These are phyloP conservation scores for Rhodinocichla rosea DNA, from an alignment of 2,113 vertebrate genomes.

Conservation along the genomic window DNA sequence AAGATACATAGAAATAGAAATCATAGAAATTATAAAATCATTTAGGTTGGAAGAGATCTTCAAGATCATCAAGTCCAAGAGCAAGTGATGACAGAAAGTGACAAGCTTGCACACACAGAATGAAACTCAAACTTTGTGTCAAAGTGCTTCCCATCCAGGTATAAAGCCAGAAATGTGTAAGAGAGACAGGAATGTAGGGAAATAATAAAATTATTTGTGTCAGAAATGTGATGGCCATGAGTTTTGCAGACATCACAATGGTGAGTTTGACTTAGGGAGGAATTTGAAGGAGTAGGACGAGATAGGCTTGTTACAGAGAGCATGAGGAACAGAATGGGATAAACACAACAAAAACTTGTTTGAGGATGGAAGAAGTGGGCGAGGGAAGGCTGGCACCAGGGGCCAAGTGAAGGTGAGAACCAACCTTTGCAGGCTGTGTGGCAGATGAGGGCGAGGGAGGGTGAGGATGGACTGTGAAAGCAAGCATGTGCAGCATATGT, in stretches of 20 bases:
- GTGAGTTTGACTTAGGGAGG: neutral
- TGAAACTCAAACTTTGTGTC: neutral
- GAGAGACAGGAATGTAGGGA: neutral
- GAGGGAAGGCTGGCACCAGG: conserved; percentile 13
- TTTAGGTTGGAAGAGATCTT: neutral
- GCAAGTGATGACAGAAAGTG: neutral
- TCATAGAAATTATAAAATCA: neutral
- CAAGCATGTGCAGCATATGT: neutral
- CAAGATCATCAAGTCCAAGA: neutral
- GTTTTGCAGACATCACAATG: neutral
- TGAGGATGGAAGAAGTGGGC: neutral
- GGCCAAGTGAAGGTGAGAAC: conserved; percentile 10
- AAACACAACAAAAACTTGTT: neutral
- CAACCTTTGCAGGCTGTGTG: neutral
- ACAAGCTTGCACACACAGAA: neutral
- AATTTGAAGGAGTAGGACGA: neutral
- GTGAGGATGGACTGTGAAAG: conserved; percentile 26
- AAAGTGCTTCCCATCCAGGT: neutral
- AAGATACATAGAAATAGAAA: neutral
- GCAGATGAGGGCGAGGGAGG: conserved; percentile 26
- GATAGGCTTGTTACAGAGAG: neutral
- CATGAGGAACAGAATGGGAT: neutral
- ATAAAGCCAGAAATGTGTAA: neutral
- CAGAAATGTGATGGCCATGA: neutral
- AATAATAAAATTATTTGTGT: neutral